Base-by-base conservation (phyloP, 2,797 vertebrate species). In the Pseudopleuronectes americanus region DNA sequence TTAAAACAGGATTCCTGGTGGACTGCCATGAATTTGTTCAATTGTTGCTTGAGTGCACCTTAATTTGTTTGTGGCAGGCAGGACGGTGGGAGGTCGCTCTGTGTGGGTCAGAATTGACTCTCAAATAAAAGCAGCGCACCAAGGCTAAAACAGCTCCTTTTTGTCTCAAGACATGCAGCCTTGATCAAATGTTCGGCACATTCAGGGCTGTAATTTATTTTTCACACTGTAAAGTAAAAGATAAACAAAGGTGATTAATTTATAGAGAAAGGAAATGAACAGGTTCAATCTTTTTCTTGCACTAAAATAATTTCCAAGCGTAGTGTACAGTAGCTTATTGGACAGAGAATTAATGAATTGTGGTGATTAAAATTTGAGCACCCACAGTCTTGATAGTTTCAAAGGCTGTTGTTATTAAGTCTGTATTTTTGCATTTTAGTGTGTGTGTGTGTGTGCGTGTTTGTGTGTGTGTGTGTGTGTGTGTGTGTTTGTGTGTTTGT, bases 331-430 rank as follows among this genome's bases (percentile, higher is more conserved):
- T 16, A 8, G 65, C 64, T 79, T 38, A 36, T 17, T 72, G 80
- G 71, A 64, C 47, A 4, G 28, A 43, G 65, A 82, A 92, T 85
- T 79, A 90, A 92, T 92, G 75, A 92, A 95, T 95, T 93, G 84
- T 93, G 59, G 49, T 96, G 94, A 96, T 96, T 96, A 96, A 95
- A 95, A 94, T 96, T 95, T 95, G 93, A 96, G 85, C 93, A 95
- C 92, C 93, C 93, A 93, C 93, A 93, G 91, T 95, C 94, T 94
- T 94, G 94, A 95, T 94, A 92, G 92, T 95, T 96, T 96, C 95
- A 96, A 96, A 96, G 95, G 91, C 92, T 95, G 94, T 93, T 96
- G 96, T 96, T 95, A 96, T 96, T 95, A 95, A 69, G 73, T 75
- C 33, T 79, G 31, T 72, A n/a, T 68, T 63, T 83, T 48, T 71